These are phyloP conservation scores for Romanogobio albipinnatus DNA, from an alignment of 2,113 vertebrate species.

Conservation along the genomic window DNA sequence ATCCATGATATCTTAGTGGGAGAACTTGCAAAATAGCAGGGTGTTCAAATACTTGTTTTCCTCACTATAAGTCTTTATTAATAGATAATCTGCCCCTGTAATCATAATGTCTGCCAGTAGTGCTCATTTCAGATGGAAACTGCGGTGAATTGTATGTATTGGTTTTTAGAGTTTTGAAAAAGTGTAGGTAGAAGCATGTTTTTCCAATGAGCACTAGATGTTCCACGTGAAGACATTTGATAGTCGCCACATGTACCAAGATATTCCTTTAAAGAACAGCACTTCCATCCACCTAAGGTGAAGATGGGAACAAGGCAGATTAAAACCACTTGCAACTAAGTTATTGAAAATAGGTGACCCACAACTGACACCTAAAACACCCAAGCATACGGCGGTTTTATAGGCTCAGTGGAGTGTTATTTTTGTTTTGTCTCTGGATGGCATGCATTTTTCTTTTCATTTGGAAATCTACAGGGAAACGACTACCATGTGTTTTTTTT, in stretches of 20 bases:
- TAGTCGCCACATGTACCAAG: neutral
- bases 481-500: neutral
- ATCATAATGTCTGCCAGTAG: neutral
- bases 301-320: neutral
- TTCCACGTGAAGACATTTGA: neutral
- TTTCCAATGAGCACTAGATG: no score
- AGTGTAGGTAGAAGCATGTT: no score
- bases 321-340: neutral
- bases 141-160: neutral
- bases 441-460: conserved; percentile 20
- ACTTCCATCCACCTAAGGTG: neutral
- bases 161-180: neutral
- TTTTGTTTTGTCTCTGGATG: conserved; percentile 4
- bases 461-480: conserved; percentile 8
- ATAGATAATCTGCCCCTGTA: neutral
- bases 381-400: neutral
- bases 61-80: no score
- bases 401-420: neutral
- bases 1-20: no score
- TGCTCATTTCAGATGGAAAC: neutral
- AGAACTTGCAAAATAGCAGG: no score
- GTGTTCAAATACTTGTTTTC: no score
- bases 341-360: conserved; percentile 16
- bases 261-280: neutral
- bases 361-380: neutral